A percentile compares a stretch with the other conserved stretches of the same genome.
Conservation (phyloP, 2,113 vertebrate species). For the Dendrocopos noguchii region DNA sequence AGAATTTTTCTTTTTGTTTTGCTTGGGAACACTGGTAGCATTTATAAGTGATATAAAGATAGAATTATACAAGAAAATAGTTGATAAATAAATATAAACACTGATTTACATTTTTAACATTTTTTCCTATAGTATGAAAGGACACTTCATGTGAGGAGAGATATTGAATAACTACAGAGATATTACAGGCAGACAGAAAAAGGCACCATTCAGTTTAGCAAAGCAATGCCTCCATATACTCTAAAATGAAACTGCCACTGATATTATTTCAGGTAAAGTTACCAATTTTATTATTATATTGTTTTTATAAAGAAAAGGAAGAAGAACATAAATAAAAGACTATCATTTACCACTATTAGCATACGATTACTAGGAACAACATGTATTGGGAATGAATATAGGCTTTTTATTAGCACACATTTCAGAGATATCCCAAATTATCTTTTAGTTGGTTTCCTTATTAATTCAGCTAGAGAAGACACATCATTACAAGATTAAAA, state of each 20-base stretch:
- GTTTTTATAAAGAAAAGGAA: constrained; percentile 2
- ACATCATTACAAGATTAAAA: constrained; percentile 67
- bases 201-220: not conserved
- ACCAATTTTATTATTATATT: not conserved
- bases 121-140: not conserved
- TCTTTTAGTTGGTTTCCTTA: constrained; percentile 65
- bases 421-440: constrained; percentile 60
- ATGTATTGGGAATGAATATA: not conserved
- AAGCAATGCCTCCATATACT: not conserved
- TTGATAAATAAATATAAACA: not conserved
- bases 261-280: not conserved
- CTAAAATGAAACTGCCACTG: not conserved
- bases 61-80: not conserved
- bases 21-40: not conserved
- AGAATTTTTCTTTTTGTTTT: not conserved
- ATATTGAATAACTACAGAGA: not conserved
- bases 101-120: not conserved
- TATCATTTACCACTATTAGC: constrained; percentile 49
- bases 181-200: not conserved
- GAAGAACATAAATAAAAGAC: constrained; percentile 20
- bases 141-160: not conserved
- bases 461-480: constrained; percentile 66
- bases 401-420: constrained; percentile 47
- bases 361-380: constrained; percentile 34
- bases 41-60: not conserved